These are phyloP conservation scores for Anthopleura xanthogrammica DNA, from an alignment of 92 coral and sea anemone genomes.

Conservation along the genomic window DNA sequence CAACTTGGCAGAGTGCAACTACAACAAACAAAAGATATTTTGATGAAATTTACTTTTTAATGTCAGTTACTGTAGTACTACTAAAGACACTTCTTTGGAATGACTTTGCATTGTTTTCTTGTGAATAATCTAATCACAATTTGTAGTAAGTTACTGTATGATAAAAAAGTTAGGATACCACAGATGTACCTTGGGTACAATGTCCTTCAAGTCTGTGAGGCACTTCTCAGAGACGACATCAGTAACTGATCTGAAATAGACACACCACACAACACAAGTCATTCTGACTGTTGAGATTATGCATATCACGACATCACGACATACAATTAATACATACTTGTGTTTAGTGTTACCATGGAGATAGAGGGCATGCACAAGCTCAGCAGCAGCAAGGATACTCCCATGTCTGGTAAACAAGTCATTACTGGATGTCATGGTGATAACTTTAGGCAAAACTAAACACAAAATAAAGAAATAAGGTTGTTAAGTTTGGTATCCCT, in stretches of 20 bases:
- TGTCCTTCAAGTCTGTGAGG: constrained; percentile 54
- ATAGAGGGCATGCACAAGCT: constrained; percentile 72
- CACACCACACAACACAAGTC: background rate
- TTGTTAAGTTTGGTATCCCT: too few relatives aligned
- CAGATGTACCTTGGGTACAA: constrained; percentile 77
- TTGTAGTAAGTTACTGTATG: too few relatives aligned
- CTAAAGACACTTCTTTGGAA: too few relatives aligned
- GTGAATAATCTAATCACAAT: too few relatives aligned
- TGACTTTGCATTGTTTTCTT: too few relatives aligned
- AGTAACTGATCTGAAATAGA: constrained; percentile 48
- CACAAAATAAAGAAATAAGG: constrained; percentile 12
- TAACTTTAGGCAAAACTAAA: constrained; percentile 78
- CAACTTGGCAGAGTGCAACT: constrained; percentile 76
- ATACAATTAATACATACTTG: constrained; percentile 40
- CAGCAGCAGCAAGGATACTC: constrained; percentile 82
- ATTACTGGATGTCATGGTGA: constrained; percentile 67
- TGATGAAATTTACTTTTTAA: background rate
- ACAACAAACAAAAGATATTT: constrained; percentile 5
- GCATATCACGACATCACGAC: background rate
- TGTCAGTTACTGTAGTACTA: too few relatives aligned
- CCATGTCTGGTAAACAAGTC: constrained; percentile 92
- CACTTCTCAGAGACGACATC: constrained; percentile 57
- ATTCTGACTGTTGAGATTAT: background rate
- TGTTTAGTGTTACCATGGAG: constrained; percentile 50
- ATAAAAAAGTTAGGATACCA: too few relatives aligned